phyloP scores from a whole-genome alignment of 2,113 vertebrate species.

The Halcyon malimbica region DNA sequence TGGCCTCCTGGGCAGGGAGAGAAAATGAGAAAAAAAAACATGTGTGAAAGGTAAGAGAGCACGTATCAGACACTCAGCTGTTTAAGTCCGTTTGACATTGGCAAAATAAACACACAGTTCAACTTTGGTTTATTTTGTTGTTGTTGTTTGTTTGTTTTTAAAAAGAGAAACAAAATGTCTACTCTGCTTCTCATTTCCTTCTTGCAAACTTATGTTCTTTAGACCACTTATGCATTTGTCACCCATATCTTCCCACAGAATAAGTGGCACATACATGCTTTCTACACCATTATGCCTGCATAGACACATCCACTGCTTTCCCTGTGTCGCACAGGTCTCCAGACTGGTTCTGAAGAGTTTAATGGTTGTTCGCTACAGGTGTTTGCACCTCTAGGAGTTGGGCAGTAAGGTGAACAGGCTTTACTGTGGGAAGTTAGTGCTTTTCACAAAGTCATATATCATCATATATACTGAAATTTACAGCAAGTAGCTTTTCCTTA shows the following conservation, averaged over 20 bases:
- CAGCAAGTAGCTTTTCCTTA: neutral
- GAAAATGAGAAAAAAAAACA: neutral
- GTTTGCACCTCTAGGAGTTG: neutral
- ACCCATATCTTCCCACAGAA: neutral
- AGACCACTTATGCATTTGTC: neutral
- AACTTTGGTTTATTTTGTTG: neutral
- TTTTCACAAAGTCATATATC: neutral
- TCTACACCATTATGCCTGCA: neutral
- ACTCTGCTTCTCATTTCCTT: neutral
- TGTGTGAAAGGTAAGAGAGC: neutral
- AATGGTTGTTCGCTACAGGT: neutral
- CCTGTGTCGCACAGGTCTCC: neutral
- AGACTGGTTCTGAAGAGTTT: neutral
- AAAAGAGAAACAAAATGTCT: neutral
- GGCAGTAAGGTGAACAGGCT: neutral
- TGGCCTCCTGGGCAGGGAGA: constrained; percentile 82
- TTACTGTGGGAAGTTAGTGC: accelerated
- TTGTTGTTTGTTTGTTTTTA: too few species aligned
- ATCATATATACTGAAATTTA: neutral
- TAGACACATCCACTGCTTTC: neutral
- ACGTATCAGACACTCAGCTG: neutral
- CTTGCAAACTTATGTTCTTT: neutral
- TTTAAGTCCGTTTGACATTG: neutral
- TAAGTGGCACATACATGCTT: neutral
- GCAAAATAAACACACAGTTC: neutral